phyloP scores from a whole-genome alignment of 2,888 invertebrate species.

The Beris morrisii region DNA sequence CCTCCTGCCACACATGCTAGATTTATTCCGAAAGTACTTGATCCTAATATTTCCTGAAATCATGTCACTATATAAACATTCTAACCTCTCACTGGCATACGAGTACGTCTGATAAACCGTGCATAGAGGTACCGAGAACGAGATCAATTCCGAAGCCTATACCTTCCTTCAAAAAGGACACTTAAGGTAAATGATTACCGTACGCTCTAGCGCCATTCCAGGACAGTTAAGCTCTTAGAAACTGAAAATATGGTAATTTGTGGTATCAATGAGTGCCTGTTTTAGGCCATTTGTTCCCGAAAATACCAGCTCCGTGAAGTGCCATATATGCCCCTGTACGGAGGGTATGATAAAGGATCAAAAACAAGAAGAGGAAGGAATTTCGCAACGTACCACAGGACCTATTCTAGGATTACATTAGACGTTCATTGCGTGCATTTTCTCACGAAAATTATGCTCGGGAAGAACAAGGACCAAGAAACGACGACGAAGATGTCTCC shows the following conservation, averaged over 20 bases:
- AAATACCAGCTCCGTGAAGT: conserved; percentile 35
- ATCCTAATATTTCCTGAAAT: conserved; percentile 36
- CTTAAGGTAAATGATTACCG: conserved; percentile 36
- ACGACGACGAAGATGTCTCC: conserved; percentile 22
- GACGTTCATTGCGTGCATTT: conserved; percentile 9
- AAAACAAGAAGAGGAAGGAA: conserved; percentile 8
- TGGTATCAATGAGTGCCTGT: conserved; percentile 38
- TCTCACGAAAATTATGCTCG: conserved; percentile 25
- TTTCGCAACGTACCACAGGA: conserved; percentile 16
- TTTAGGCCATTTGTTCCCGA: conserved; percentile 37
- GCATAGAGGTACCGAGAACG: not conserved
- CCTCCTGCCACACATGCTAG: conserved; percentile 19
- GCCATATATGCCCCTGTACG: conserved; percentile 14
- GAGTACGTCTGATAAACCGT: conserved; percentile 19
- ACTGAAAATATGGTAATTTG: conserved; percentile 39
- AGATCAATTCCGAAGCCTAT: conserved; percentile 31
- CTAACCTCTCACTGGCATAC: conserved; percentile 32
- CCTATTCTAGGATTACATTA: conserved; percentile 19
- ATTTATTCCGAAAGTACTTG: conserved; percentile 32
- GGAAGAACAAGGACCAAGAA: not conserved
- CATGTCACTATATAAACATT: conserved; percentile 38
- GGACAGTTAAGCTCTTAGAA: conserved; percentile 31
- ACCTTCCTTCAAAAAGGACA: conserved; percentile 28
- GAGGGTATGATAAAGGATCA: conserved; percentile 3
- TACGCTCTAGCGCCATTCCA: conserved; percentile 33